Percentiles rank a stretch among this genome's conserved stretches.
Conservation (phyloP, 2,797 vertebrate species). For the Pipistrellus pipistrellus region DNA sequence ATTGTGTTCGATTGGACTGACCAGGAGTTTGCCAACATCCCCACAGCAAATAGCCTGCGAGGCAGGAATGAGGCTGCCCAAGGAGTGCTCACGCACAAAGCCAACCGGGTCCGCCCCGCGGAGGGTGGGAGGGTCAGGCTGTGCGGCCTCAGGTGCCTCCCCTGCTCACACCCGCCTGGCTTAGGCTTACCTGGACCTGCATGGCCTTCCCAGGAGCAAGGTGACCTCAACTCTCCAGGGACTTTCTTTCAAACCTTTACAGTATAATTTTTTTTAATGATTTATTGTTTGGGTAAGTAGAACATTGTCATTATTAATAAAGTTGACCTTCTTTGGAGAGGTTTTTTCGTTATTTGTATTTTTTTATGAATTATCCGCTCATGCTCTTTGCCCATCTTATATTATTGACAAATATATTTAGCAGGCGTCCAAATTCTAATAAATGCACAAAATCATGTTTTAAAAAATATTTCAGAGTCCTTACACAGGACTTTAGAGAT, state of each 20-base stretch:
- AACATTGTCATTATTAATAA: slow-evolving; percentile 14
- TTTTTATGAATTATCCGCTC: not conserved
- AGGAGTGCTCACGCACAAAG: not conserved
- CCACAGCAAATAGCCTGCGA: not conserved
- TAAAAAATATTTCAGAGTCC: slow-evolving; percentile 13
- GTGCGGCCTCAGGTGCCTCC: not conserved
- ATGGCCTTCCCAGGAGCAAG: not conserved
- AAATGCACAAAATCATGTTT: slow-evolving; percentile 7
- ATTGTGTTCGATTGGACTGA: not conserved
- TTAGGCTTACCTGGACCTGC: not conserved
- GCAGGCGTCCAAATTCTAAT: not conserved
- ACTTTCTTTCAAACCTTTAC: not conserved
- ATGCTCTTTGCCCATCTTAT: not conserved
- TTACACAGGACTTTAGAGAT: not conserved
- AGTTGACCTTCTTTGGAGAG: slow-evolving; percentile 15
- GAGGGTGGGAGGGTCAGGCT: not conserved
- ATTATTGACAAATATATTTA: slow-evolving; percentile 12
- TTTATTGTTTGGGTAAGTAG: not conserved
- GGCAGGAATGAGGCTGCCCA: not conserved
- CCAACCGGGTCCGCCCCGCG: rapidly evolving
- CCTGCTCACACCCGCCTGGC: not conserved
- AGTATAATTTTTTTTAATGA: not conserved
- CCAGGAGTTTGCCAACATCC: not conserved
- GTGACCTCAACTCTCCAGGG: not conserved
- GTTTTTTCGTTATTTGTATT: not conserved